These are phyloP conservation scores for Lasioglossum lativentre DNA, from an alignment of 2,888 invertebrate genomes.

Conservation along the genomic window DNA sequence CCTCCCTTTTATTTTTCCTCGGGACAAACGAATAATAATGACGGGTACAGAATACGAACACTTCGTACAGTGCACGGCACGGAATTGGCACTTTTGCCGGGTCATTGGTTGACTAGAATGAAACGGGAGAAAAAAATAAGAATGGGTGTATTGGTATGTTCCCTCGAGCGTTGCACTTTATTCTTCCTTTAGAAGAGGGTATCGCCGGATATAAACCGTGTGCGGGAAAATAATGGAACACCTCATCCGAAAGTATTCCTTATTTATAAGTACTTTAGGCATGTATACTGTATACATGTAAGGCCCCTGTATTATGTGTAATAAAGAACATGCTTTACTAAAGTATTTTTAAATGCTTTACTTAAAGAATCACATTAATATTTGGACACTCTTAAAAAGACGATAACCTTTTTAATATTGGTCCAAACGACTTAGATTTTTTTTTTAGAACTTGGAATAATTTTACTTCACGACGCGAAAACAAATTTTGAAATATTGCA, in stretches of 20 bases:
- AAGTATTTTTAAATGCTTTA: too few relatives aligned
- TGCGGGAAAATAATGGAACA: not conserved
- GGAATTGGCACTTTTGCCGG: conserved; percentile 45
- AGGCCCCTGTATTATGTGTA: too few relatives aligned
- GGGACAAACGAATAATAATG: conserved; percentile 21
- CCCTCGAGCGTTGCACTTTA: conserved; percentile 17
- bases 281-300: too few relatives aligned
- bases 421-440: too few relatives aligned
- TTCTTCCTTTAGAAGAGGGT: not conserved
- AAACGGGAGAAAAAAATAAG: conserved; percentile 28
- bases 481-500: too few relatives aligned
- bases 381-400: too few relatives aligned
- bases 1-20: conserved; percentile 9
- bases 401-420: too few relatives aligned
- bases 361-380: too few relatives aligned
- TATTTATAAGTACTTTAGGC: not conserved
- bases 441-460: too few relatives aligned
- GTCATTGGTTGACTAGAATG: conserved; percentile 37
- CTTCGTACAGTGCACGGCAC: conserved; percentile 18
- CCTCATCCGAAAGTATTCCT: not conserved
- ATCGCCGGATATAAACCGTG: not conserved
- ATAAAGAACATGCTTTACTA: too few relatives aligned
- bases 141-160: conserved; percentile 10
- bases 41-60: conserved; percentile 14
- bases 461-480: too few relatives aligned